Evolutionary conservation across 2,797 vertebrate species (phyloP), one percentile per base, ranked within the genome.

Genomic region (Cichlasoma orientale): DNA sequence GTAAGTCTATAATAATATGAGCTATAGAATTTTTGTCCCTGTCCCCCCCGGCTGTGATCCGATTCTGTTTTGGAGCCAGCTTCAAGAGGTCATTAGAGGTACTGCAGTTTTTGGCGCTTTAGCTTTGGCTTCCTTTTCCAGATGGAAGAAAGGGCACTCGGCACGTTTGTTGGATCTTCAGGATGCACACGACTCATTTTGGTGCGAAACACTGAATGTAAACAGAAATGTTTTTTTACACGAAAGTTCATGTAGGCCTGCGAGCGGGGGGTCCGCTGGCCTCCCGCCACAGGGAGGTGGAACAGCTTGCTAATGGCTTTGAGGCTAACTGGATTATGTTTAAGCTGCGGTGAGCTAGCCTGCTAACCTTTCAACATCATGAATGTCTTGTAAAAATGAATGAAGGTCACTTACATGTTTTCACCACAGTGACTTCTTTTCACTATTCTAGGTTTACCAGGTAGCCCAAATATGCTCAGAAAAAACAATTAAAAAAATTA

Each of bases 361-460:
- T 33, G 77, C 53, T 36, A 50, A 69, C 4, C 38, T 71, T 50
- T 11, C 18, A 77, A 74, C 56, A 36, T 38, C 63, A 69, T 75
- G 83, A 88, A 83, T 83, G 76, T 83, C 72, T 7, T 4, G 16
- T n/a, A 58, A 36, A 41, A 72, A 53, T 19, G 19, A 72, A 36
- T 23, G 27, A 75, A 68, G 41, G 56, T 47, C 58, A 66, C 73
- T 21, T 66, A 12, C 61, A 50, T 29, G 61, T 50, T 57, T 73
- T 73, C 57, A 52, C 63, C 63, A 52, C 11, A 52, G 63, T 68
- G 63, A 41, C 78, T 47, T 61, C 9, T 68, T 68, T 68, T 52
- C 63, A 31, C 18, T 19, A 11, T 3, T 55, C 19, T 10, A 33
- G 36, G 53, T 38, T 72, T 36, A 56, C 69, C 61, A 68, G 18